A percentile compares a stretch with the other conserved stretches of the same genome.
These are phyloP conservation scores for Cuculus canorus DNA, from an alignment of 2,797 vertebrate genomes.

Conservation along the genomic window DNA sequence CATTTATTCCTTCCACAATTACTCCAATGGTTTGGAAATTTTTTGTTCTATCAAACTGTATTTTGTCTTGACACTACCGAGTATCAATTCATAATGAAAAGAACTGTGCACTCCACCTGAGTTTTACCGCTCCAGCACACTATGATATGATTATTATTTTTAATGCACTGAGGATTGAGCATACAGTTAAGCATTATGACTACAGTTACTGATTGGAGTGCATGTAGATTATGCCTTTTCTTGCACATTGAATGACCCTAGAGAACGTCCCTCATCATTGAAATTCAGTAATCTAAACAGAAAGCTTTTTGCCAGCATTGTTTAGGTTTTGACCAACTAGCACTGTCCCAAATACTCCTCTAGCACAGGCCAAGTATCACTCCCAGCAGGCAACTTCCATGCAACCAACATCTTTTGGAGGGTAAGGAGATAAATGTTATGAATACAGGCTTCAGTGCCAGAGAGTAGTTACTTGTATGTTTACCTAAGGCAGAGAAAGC, in stretches of 20 bases:
- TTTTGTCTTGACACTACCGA: neutral
- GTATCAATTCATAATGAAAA: neutral
- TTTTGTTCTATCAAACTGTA: neutral
- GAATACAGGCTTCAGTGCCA: neutral
- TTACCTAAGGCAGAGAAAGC: constrained; percentile 16
- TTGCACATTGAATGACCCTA: neutral
- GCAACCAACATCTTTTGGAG: neutral
- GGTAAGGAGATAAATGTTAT: neutral
- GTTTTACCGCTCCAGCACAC: neutral
- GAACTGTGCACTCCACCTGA: neutral
- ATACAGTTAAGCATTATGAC: neutral
- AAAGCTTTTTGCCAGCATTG: neutral
- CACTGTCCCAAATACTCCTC: neutral
- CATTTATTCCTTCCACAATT: neutral
- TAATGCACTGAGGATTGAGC: neutral
- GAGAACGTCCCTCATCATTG: neutral
- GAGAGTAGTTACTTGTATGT: neutral
- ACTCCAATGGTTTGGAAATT: neutral
- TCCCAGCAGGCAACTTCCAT: neutral
- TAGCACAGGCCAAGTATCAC: neutral
- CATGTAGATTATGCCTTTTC: neutral
- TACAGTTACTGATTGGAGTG: neutral
- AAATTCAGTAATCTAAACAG: neutral
- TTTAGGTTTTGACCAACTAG: neutral
- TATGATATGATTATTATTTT: neutral